Percentiles rank a stretch among this genome's conserved stretches.
phyloP scores from a whole-genome alignment of 2,113 vertebrate genomes.

The Chloropsis cyanopogon region DNA sequence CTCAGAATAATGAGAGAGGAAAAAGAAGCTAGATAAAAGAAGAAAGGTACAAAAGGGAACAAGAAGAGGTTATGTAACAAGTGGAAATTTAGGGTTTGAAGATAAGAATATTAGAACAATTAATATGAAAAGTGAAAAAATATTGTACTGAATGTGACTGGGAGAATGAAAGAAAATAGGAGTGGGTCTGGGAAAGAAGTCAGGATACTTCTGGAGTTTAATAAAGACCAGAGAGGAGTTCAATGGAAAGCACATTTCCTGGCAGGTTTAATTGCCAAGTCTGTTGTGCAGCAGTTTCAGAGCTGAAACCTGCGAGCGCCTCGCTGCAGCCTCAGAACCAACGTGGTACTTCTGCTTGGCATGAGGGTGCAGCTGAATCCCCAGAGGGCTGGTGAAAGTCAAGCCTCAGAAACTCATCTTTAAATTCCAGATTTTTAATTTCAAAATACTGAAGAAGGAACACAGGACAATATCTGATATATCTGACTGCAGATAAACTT shows the following conservation, averaged over 20 bases:
- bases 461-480: background rate
- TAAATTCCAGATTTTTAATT: background rate
- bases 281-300: background rate
- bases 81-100: background rate
- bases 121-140: background rate
- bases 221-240: background rate
- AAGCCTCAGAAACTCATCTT: background rate
- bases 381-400: background rate
- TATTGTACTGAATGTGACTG: background rate
- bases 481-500: background rate
- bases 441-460: background rate
- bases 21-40: background rate
- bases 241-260: background rate
- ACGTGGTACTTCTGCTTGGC: background rate
- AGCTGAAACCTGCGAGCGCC: background rate
- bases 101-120: conserved; percentile 12
- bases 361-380: background rate
- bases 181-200: background rate
- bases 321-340: background rate
- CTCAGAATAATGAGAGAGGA: background rate
- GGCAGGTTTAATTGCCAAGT: background rate
- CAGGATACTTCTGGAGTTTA: background rate
- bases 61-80: background rate
- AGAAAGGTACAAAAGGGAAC: background rate
- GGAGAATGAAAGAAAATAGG: background rate